Percentiles rank a stretch among this genome's conserved stretches.
phyloP scores from a whole-genome alignment of 2,113 vertebrate genomes.

The Isurus oxyrinchus region DNA sequence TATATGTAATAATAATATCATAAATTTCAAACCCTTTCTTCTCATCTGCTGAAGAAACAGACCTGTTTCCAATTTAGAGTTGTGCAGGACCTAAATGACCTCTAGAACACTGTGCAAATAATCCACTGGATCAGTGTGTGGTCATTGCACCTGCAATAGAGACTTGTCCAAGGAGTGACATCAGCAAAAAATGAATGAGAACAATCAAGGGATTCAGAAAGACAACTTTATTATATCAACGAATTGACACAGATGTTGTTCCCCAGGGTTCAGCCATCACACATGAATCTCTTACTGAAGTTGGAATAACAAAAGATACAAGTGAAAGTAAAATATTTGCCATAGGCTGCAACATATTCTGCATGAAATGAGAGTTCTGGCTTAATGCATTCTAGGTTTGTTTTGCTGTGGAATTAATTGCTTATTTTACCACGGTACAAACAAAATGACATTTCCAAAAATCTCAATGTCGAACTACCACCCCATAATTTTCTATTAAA shows the following conservation, averaged over 20 bases:
- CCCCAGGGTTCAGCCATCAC: constrained; percentile 7
- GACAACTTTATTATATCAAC: constrained; percentile 26
- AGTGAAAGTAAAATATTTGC: not conserved
- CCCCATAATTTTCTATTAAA: not conserved
- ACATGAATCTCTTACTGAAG: not conserved
- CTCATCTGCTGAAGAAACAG: constrained; percentile 16
- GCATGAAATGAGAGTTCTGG: not conserved
- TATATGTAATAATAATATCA: constrained; percentile 24
- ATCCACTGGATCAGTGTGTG: constrained; percentile 32
- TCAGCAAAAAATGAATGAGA: constrained; percentile 8
- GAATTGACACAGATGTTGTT: constrained; percentile 33
- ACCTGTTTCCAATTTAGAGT: constrained; percentile 26
- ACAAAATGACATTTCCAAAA: not conserved
- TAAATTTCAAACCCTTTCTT: constrained; percentile 22
- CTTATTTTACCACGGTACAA: not conserved
- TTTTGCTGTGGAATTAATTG: not conserved
- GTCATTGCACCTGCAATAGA: constrained; percentile 29
- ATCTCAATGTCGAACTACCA: not conserved
- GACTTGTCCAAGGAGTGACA: constrained; percentile 19
- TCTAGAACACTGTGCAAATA: constrained; percentile 11
- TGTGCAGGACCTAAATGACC: constrained; percentile 27
- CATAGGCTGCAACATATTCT: not conserved
- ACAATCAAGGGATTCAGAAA: constrained; percentile 32
- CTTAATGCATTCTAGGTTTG: not conserved
- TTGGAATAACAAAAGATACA: constrained; percentile 26